Evolutionary conservation across 2,888 invertebrate genomes (phyloP).

Genomic region (Hemithea aestivaria): DNA sequence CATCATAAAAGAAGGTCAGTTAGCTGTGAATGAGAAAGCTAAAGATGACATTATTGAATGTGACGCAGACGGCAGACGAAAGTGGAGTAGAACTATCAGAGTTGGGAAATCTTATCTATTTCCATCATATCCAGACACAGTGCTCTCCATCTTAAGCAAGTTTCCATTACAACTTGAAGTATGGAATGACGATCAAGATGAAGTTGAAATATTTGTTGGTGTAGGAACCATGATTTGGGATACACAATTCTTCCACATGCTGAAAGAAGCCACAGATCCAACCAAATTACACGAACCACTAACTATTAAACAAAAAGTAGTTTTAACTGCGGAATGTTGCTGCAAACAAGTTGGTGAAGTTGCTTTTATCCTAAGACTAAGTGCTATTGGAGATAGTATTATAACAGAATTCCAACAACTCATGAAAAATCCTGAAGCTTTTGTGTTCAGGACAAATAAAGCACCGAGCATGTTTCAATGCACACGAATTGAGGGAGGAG

Average conservation of each 20-base stretch:
- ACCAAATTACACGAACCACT: conserved; percentile 52
- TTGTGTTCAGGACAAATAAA: conserved; percentile 67
- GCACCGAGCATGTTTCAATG: conserved; percentile 69
- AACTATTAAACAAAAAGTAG: conserved; percentile 50
- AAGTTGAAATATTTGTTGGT: conserved; percentile 64
- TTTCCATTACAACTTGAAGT: conserved; percentile 74
- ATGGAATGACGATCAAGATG: conserved; percentile 63
- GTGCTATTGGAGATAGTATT: conserved; percentile 70
- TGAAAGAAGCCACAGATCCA: conserved; percentile 59
- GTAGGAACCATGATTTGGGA: conserved; percentile 66
- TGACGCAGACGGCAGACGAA: conserved; percentile 50
- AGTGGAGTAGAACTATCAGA: conserved; percentile 62
- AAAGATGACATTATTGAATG: conserved; percentile 54
- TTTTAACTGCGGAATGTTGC: conserved; percentile 53
- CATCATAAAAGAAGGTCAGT: conserved; percentile 68
- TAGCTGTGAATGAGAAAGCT: conserved; percentile 45
- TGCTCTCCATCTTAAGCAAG: conserved; percentile 61
- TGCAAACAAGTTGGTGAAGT: conserved; percentile 63
- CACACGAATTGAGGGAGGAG: conserved; percentile 58
- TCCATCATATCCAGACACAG: conserved; percentile 64
- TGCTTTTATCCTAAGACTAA: conserved; percentile 65
- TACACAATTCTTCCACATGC: conserved; percentile 66
- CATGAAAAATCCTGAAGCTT: conserved; percentile 56
- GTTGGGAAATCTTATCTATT: conserved; percentile 78
- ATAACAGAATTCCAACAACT: conserved; percentile 68